Percentiles rank a stretch among this genome's conserved stretches.
Conservation (phyloP, 1,140 invertebrate genomes). For the Neodiprion fabricii region DNA sequence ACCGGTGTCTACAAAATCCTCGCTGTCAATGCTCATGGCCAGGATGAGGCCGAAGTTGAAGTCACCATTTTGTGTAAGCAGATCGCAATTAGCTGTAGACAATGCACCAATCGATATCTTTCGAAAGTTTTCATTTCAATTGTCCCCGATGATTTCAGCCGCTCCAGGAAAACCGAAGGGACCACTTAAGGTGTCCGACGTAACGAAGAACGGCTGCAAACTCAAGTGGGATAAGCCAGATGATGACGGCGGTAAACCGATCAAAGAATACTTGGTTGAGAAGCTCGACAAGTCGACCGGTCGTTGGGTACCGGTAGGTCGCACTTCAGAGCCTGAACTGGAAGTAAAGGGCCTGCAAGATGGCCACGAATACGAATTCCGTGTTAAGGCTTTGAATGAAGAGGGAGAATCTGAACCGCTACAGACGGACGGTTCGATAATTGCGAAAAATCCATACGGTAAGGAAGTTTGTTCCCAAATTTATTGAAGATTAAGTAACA, state of each 20-base stretch:
- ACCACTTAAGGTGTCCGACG: slow-evolving; percentile 90
- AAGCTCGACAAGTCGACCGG: slow-evolving; percentile 94
- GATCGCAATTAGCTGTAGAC: background rate
- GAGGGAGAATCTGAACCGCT: slow-evolving; percentile 97
- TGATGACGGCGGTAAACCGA: slow-evolving; percentile 96
- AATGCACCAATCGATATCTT: background rate
- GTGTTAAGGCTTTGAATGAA: slow-evolving; percentile 97
- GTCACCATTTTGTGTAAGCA: slow-evolving; percentile 84
- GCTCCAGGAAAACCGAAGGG: slow-evolving; percentile 86
- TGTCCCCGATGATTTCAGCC: slow-evolving; percentile 55
- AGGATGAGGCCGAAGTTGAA: slow-evolving; percentile 93
- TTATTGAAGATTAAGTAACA: background rate
- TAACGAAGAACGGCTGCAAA: slow-evolving; percentile 91
- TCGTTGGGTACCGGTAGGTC: slow-evolving; percentile 91
- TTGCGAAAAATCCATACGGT: slow-evolving; percentile 96
- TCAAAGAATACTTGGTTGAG: slow-evolving; percentile 96
- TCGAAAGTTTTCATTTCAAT: slow-evolving; percentile 13
- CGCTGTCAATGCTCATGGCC: slow-evolving; percentile 91
- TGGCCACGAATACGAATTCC: slow-evolving; percentile 95
- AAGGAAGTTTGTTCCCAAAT: slow-evolving; percentile 31
- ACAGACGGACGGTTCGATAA: slow-evolving; percentile 82
- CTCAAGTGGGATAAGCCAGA: slow-evolving; percentile 97
- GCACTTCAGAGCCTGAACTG: slow-evolving; percentile 85
- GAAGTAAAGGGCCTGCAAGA: slow-evolving; percentile 91
- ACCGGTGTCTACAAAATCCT: slow-evolving; percentile 91